Percentiles rank a stretch among this genome's conserved stretches.
Evolutionary conservation across 2,888 invertebrate genomes (phyloP).

Genomic region (Geophilus truncorum): DNA sequence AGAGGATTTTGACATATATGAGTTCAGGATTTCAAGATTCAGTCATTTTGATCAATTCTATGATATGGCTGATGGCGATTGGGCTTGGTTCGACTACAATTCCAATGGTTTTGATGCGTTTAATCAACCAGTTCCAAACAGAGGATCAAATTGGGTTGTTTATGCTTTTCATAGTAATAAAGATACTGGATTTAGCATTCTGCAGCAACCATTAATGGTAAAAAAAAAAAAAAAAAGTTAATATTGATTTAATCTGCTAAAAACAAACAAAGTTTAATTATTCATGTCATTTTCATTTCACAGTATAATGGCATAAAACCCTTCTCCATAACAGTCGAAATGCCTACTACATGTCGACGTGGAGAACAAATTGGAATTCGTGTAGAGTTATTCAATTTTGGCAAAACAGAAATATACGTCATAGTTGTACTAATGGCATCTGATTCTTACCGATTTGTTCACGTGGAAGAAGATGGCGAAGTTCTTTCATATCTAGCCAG

Average conservation of each 20-base stretch:
- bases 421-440: conserved; percentile 52
- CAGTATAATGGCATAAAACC: conserved; percentile 51
- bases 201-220: conserved; percentile 51
- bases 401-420: conserved; percentile 45
- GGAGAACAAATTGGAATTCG: conserved; percentile 55
- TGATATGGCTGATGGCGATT: conserved; percentile 49
- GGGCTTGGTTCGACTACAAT: conserved; percentile 48
- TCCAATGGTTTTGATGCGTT: conserved; percentile 50
- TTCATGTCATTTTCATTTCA: conserved; percentile 35
- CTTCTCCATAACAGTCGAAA: conserved; percentile 54
- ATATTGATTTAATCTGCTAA: no score
- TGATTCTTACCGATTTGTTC: conserved; percentile 53
- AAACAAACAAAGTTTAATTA: no score
- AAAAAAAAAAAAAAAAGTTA: no score
- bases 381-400: conserved; percentile 51
- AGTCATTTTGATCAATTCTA: conserved; percentile 47
- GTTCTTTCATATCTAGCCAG: conserved; percentile 52
- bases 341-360: conserved; percentile 50
- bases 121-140: conserved; percentile 46
- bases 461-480: conserved; percentile 52
- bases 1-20: conserved; percentile 43
- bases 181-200: conserved; percentile 53
- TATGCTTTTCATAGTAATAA: conserved; percentile 54
- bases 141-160: conserved; percentile 53
- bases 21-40: conserved; percentile 42